These are phyloP conservation scores for Danaus chrysippus DNA, from an alignment of 2,888 invertebrate genomes.

Conservation along the genomic window DNA sequence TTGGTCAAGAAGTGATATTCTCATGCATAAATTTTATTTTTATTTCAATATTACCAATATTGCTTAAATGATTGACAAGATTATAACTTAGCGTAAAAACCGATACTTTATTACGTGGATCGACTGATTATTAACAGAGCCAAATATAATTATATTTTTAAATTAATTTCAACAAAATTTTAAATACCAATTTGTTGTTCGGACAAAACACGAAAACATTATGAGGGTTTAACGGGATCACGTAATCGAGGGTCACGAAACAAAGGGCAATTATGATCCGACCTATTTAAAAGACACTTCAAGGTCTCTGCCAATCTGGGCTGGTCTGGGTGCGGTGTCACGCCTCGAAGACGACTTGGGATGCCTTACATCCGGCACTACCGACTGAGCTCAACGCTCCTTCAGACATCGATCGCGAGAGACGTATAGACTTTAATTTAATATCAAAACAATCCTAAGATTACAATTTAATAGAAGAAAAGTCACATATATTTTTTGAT, in stretches of 20 bases:
- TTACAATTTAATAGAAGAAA: background rate
- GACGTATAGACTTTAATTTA: conserved; percentile 35
- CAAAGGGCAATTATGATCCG: conserved; percentile 41
- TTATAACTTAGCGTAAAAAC: too few relatives aligned
- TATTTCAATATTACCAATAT: too few relatives aligned
- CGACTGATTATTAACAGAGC: too few relatives aligned
- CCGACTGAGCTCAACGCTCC: conserved; percentile 53
- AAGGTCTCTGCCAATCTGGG: conserved; percentile 56
- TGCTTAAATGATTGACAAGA: too few relatives aligned
- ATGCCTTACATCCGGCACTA: conserved; percentile 40
- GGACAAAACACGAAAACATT: too few relatives aligned
- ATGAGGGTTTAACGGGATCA: background rate
- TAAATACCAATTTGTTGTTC: too few relatives aligned
- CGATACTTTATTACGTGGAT: too few relatives aligned
- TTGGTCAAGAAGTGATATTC: too few relatives aligned
- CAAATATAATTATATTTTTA: too few relatives aligned
- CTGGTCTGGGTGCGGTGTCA: conserved; percentile 61
- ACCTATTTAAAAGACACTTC: conserved; percentile 49
- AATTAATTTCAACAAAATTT: too few relatives aligned
- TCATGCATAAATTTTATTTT: too few relatives aligned
- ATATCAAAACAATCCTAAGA: conserved; percentile 20
- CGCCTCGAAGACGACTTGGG: conserved; percentile 50
- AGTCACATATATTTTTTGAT: background rate
- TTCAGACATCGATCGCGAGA: conserved; percentile 49
- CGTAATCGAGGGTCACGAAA: conserved; percentile 15